Evolutionary conservation across 2,113 vertebrate species (phyloP).

Genomic region (Mohoua ochrocephala): DNA sequence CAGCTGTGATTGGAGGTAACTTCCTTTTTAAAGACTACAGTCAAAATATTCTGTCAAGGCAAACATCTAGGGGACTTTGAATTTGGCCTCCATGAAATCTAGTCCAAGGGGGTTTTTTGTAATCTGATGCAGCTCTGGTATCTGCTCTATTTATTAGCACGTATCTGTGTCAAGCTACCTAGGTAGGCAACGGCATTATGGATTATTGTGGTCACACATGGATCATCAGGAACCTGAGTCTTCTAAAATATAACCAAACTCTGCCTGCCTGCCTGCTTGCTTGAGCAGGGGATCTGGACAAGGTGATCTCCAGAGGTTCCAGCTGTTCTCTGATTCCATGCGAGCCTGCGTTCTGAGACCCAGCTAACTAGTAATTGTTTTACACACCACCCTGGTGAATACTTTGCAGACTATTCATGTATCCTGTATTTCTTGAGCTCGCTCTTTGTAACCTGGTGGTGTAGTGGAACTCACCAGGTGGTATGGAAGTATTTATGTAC

Average conservation of each 20-base stretch:
- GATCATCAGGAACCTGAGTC: neutral
- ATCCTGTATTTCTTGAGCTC: neutral
- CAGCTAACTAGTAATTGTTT: neutral
- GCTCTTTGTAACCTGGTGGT: neutral
- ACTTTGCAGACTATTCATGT: neutral
- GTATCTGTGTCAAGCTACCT: neutral
- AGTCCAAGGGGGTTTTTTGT: neutral
- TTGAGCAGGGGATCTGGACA: neutral
- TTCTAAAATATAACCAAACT: neutral
- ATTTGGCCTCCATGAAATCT: neutral
- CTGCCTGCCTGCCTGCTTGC: neutral
- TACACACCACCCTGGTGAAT: neutral
- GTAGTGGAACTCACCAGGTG: neutral
- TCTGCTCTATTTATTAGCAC: neutral
- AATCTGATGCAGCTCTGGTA: neutral
- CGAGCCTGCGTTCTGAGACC: neutral
- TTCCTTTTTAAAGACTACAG: neutral
- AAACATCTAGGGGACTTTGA: neutral
- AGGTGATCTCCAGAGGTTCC: neutral
- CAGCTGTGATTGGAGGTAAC: constrained; percentile 84
- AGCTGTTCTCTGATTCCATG: neutral
- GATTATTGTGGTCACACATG: neutral
- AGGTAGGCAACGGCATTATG: neutral
- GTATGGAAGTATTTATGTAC: neutral
- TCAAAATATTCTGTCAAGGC: neutral